Base-by-base conservation (phyloP, 2,888 invertebrate species). In the Danaus chrysippus region DNA sequence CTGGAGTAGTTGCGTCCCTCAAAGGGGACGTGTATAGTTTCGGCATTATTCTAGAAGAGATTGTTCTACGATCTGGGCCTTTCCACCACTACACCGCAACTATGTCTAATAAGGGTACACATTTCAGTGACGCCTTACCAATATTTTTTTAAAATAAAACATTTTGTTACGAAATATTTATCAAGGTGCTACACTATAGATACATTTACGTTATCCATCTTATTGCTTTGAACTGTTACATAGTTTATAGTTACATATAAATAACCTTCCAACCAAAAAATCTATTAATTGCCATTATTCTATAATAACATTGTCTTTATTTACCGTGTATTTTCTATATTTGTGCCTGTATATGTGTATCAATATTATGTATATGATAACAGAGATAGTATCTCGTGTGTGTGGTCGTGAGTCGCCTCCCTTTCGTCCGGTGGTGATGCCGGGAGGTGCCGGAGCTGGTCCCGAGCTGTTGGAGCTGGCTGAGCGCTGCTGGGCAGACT, bases 21-120 rank as follows among this genome's bases (percentile, higher is more conserved):
- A 96, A 96, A 76, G 97, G 96, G 0, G 97, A 97, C 73, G 97
- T 98, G 23, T 98, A 97, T 85, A 97, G 97, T 71, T 98, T 98
- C 78, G 96, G 95, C 1, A 95, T 98, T 59, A 97, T 98, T 65
- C 91, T 97, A 55, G 97, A 98, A 77, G 98, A 98, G 87, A 97
- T 98, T 60, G 95, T 97, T 0, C 92, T 95, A 1, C 92, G 96
- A 9, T 95, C 95, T 0, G 96, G 96, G 0, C 96, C 96, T 0
- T 96, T 95, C 72, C 94, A 95, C 78, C 93, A 94, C 56, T 94
- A 94, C 13, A 92, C 94, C 1, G 92, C 93, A 69, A 92, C 91
- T 71, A 89, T 94, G 82, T 92, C 93, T 56, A 91, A 93, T 60
- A 94, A 93, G 91, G 94, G 94, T 94, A 76, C 68, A 67, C 46